A percentile compares a stretch with the other conserved stretches of the same genome.
Conservation (phyloP, 2,888 invertebrate genomes). For the Orthonychiurus folsomi region DNA sequence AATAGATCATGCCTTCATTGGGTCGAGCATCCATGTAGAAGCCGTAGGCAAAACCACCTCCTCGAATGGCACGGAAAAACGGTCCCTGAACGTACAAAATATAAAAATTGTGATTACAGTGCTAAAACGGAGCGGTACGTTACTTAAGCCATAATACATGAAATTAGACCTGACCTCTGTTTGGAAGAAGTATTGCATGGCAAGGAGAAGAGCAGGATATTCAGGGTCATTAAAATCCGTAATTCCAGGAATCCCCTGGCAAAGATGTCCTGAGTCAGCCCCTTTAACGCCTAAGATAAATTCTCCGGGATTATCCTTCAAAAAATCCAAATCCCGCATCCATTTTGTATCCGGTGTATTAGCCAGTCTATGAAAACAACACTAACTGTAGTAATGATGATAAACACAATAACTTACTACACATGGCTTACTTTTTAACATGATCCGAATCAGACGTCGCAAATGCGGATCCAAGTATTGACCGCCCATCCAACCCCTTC, state of each 20-base stretch:
- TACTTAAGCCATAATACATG: neutral
- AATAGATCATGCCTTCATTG: slow-evolving; percentile 61
- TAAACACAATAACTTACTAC: no score
- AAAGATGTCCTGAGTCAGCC: slow-evolving; percentile 66
- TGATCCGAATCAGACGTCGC: slow-evolving; percentile 9
- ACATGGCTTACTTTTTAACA: slow-evolving; percentile 10
- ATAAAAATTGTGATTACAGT: neutral
- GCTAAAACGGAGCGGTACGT: neutral
- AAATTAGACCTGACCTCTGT: slow-evolving; percentile 60
- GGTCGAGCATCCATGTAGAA: slow-evolving; percentile 57
- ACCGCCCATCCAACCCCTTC: slow-evolving; percentile 7
- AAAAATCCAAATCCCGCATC: slow-evolving; percentile 23
- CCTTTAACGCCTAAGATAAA: slow-evolving; percentile 71
- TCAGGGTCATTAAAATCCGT: slow-evolving; percentile 55
- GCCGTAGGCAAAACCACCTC: slow-evolving; percentile 73
- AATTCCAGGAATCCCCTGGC: slow-evolving; percentile 59
- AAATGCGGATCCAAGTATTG: slow-evolving; percentile 8
- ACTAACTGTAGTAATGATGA: neutral
- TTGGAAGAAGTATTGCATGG: slow-evolving; percentile 77
- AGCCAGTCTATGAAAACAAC: slow-evolving; percentile 19
- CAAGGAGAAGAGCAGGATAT: slow-evolving; percentile 64
- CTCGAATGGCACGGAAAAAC: slow-evolving; percentile 78
- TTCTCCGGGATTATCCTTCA: slow-evolving; percentile 25
- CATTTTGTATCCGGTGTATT: slow-evolving; percentile 33
- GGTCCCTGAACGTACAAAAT: no score